Conservation (phyloP, 2,113 vertebrate genomes). For the Paralichthys olivaceus region DNA sequence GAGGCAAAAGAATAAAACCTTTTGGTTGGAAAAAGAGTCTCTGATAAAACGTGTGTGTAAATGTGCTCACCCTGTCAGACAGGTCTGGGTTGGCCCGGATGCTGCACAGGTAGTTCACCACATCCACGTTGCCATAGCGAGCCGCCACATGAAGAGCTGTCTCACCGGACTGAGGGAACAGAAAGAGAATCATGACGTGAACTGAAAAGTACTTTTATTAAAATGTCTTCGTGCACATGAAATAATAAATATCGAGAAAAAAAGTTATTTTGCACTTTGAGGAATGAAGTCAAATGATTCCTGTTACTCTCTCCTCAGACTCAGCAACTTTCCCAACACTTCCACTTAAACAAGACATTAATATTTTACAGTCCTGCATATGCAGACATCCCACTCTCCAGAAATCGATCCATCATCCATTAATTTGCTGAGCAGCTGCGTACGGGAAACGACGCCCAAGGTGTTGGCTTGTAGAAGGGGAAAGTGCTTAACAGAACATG, state of each 20-base stretch:
- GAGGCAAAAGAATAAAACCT: not conserved
- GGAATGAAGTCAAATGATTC: not conserved
- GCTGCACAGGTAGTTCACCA: conserved; percentile 93
- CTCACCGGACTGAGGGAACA: conserved; percentile 89
- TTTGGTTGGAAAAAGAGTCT: not conserved
- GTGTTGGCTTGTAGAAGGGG: not conserved
- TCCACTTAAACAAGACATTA: conserved; percentile 9
- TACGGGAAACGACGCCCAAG: conserved; percentile 2
- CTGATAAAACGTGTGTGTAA: not conserved
- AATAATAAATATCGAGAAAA: not conserved
- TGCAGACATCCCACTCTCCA: not conserved
- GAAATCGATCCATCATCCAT: not conserved
- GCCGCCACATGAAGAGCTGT: conserved; percentile 95
- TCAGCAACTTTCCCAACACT: conserved; percentile 2
- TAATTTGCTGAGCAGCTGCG: conserved; percentile 2
- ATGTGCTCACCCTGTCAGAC: conserved; percentile 88
- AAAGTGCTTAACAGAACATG: not conserved
- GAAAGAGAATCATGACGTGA: not conserved
- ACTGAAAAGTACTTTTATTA: not conserved
- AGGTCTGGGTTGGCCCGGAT: conserved; percentile 91
- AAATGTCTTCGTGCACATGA: not conserved
- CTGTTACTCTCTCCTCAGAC: not conserved
- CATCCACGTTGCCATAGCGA: conserved; percentile 95
- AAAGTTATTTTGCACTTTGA: not conserved
- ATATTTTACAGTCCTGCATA: not conserved